Percentiles rank a stretch among this genome's conserved stretches.
Evolutionary conservation across 2,113 vertebrate species (phyloP).

Genomic region (Odontophorus gujanensis): DNA sequence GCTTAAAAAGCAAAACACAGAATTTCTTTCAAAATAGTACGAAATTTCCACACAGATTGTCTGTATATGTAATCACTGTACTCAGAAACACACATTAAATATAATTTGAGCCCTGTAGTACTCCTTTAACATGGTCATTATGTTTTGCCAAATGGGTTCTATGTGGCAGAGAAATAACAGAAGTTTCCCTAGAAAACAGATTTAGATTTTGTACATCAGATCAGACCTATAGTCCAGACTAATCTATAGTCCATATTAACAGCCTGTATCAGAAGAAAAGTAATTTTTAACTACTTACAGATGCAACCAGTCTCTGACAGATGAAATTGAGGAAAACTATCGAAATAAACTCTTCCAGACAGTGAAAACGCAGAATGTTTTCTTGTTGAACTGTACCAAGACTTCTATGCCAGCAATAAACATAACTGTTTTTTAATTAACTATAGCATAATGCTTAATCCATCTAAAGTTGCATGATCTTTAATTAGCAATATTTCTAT

Average conservation of each 20-base stretch:
- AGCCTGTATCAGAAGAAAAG: not conserved
- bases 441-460: not conserved
- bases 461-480: not conserved
- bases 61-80: rapidly evolving
- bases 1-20: not conserved
- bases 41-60: not conserved
- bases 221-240: not conserved
- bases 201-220: not conserved
- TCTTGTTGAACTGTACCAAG: not conserved
- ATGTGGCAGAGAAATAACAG: not conserved
- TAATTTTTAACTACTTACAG: not conserved
- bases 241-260: not conserved
- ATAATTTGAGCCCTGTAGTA: not conserved
- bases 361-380: not conserved
- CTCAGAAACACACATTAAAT: not conserved
- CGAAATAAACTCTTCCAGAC: not conserved
- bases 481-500: not conserved
- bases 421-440: not conserved
- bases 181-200: not conserved
- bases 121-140: not conserved
- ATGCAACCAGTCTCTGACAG: not conserved
- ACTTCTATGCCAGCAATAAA: not conserved
- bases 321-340: not conserved
- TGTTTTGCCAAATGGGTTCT: not conserved
- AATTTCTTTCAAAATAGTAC: not conserved